Base-by-base conservation (phyloP, 2,888 invertebrate species). In the Eutolmus rufibarbis region DNA sequence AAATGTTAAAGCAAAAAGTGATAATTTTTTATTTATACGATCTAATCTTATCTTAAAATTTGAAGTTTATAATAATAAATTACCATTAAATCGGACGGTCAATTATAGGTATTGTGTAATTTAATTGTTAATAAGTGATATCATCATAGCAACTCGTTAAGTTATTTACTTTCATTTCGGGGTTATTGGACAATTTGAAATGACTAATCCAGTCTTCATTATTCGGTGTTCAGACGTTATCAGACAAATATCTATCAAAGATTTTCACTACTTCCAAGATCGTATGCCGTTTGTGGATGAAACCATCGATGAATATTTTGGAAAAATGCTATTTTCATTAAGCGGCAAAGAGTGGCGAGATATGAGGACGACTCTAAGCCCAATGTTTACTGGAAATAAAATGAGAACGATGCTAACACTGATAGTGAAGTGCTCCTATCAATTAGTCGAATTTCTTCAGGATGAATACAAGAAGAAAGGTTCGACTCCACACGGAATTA, bases 161-260 rank as follows among this genome's bases (percentile, higher is more conserved):
- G 12, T 37, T 57, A 51, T 12, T 34, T 57, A n/a, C 46, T 14
- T 51, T 51, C 0, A 79, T 87, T 89, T 9, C 88, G 94, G 94
- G 89, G 92, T 94, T 74, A 91, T 92, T 7, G 94, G 94, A 1
- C 90, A 92, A 51, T 94, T 92, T 88, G 94, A 94, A 89, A 92
- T 94, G 37, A 88, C 91, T 0, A 89, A 88, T 0, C 94, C 94
- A 0, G 87, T 93, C 0, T 87, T 93, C 5, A 88, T 94, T 40
- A 91, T 95, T 14, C 91, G 93, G 0, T 94, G 94, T 89, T 94
- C 94, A 0, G 94, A 94, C 56, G 86, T 94, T 16, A 91, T 94
- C 2, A 94, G 94, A 89, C 92, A 91, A 76, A 93, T 94, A 28
- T 93, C 93, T 0, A 92, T 95, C 0, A 95, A 94, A 89, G 94